Evolutionary conservation across 1,140 invertebrate genomes (phyloP), one percentile per base, ranked within the genome.

Genomic region (Bombus fervidus): DNA sequence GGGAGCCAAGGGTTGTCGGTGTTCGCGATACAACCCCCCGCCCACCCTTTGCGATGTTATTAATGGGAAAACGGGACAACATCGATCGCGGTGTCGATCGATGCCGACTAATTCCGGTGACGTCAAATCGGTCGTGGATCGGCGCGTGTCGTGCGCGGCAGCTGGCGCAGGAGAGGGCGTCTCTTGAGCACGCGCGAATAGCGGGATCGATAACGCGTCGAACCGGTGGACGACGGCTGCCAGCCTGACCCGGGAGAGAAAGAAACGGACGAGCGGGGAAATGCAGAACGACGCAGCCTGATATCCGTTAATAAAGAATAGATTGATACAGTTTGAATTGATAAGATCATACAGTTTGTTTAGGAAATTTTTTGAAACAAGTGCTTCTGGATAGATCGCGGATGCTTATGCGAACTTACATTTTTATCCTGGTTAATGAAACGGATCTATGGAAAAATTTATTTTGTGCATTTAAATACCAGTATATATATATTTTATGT

Each of bases 171-270:
- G 68, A 80, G 86, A 89, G 87, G 90, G 86, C 85, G 86, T 88
- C 87, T 92, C 74, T 89, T 81, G 92, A 91, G 91, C 93, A 94
- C 89, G 93, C 93, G 93, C 93, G 76, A 84, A 82, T 81, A 13
- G 34, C 34, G 37, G 87, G 85, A 94, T 94, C 93, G 93, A 94
- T 94, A 94, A 72, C 76, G 72, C 85, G 83, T 81, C 77, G 74
- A 85, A 85, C 72, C 82, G 80, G 69, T 78, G 81, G 86, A 39
- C 81, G 79, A 15, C 22, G 47, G 59, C 43, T 43, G n/a, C 2
- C n/a, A 53, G 43, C 69, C 74, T 41, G 57, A 73, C 43, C 68
- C 57, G 53, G 31, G 85, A 47, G 72, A 75, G 77, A 75, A 74
- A 82, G 80, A 83, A 88, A 81, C 28, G 79, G 12, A 34, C 25